These are phyloP conservation scores for Philopotamus ludificatus DNA, from an alignment of 1,140 invertebrate species.

Conservation along the genomic window DNA sequence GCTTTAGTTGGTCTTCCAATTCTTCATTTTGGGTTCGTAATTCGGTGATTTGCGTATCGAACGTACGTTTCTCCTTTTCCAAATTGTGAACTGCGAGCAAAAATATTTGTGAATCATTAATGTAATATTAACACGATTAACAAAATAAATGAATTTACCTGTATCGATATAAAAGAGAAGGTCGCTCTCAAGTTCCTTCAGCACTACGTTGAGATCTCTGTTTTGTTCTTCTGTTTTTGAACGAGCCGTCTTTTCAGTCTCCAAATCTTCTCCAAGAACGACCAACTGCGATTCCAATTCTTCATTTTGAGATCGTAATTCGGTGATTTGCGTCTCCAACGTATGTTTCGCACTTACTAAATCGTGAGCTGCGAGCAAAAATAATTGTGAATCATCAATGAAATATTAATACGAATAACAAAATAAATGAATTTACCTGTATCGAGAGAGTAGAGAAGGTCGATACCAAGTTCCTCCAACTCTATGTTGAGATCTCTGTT, in stretches of 20 bases:
- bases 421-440: conserved; percentile 66
- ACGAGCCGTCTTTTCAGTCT: conserved; percentile 88
- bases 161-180: no score
- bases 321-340: conserved; percentile 88
- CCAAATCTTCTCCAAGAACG: no score
- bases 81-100: conserved; percentile 97
- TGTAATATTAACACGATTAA: no score
- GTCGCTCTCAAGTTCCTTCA: no score
- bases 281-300: no score
- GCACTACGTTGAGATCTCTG: no score
- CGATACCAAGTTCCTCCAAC: conserved; percentile 93
- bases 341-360: conserved; percentile 89
- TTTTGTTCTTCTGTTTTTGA: conserved; percentile 94
- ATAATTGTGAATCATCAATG: background rate
- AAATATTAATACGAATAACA: no score
- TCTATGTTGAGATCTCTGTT: conserved; percentile 95
- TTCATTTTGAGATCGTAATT: conserved; percentile 92
- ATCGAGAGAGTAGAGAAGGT: conserved; percentile 92
- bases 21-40: conserved; percentile 95
- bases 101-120: no score
- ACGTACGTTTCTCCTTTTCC: conserved; percentile 90
- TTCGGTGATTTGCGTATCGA: conserved; percentile 91
- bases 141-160: no score
- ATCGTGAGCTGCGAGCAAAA: conserved; percentile 67
- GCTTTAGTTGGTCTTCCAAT: conserved; percentile 95